Evolutionary conservation across 1,140 invertebrate genomes (phyloP).

Genomic region (Helicoverpa zea): DNA sequence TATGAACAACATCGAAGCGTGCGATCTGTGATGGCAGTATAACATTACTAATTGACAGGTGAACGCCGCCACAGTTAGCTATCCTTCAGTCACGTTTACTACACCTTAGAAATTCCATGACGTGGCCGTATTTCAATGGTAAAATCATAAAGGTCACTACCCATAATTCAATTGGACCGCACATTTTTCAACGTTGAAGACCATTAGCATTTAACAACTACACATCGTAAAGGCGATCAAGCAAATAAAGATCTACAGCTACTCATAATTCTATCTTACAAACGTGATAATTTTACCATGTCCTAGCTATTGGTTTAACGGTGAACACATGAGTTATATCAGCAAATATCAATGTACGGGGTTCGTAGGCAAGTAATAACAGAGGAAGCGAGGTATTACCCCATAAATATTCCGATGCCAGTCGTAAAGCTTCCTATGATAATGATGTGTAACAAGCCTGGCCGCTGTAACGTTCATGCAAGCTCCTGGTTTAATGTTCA

Average conservation of each 20-base stretch:
- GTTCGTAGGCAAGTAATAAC: constrained; percentile 5
- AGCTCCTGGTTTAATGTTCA: constrained; percentile 5
- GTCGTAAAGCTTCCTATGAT: constrained; percentile 32
- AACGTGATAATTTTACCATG: constrained; percentile 39
- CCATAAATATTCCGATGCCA: constrained; percentile 26
- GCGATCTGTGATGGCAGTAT: constrained; percentile 8
- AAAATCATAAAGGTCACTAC: background rate
- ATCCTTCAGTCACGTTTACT: constrained; percentile 22
- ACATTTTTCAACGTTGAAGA: background rate
- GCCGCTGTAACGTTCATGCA: constrained; percentile 13
- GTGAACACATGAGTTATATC: constrained; percentile 40
- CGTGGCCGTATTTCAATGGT: constrained; percentile 11
- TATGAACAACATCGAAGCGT: constrained; percentile 6
- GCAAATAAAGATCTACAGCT: constrained; percentile 1
- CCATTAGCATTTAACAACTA: constrained; percentile 2
- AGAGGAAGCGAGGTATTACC: constrained; percentile 30
- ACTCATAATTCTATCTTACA: constrained; percentile 30
- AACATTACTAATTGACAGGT: constrained; percentile 23
- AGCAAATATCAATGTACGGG: constrained; percentile 32
- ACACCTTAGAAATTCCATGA: constrained; percentile 9
- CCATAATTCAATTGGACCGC: background rate
- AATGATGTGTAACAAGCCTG: constrained; percentile 39
- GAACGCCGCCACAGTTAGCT: constrained; percentile 6
- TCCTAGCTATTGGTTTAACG: constrained; percentile 38
- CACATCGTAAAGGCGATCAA: constrained; percentile 19